Conservation (phyloP, 2,888 invertebrate species). For the Eupithecia pulchellata region DNA sequence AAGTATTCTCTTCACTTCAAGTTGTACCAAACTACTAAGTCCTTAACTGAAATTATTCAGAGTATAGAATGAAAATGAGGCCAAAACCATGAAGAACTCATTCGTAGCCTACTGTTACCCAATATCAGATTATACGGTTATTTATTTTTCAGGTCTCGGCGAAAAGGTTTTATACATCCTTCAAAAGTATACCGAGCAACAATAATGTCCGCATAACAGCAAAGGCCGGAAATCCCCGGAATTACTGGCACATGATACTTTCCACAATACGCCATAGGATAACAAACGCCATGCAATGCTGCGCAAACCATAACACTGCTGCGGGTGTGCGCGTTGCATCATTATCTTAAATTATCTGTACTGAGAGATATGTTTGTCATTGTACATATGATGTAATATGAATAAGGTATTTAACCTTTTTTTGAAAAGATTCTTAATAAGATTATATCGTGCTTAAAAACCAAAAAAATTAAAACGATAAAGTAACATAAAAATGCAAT, state of each 20-base stretch:
- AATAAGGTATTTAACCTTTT: no score
- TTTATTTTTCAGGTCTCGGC: not conserved
- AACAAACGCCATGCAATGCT: conserved; percentile 35
- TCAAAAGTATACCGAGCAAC: conserved; percentile 18
- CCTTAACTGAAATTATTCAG: not conserved
- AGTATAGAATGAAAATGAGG: not conserved
- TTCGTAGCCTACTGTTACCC: not conserved
- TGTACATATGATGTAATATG: no score
- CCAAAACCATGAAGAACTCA: not conserved
- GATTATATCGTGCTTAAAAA: no score
- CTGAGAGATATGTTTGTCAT: not conserved
- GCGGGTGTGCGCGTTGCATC: conserved; percentile 25
- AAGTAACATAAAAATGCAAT: no score
- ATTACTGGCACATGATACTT: conserved; percentile 33
- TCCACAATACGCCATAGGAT: conserved; percentile 32
- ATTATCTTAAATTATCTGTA: conserved; percentile 16
- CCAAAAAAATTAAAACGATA: no score
- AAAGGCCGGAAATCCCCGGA: conserved; percentile 33
- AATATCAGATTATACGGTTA: not conserved
- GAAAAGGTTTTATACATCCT: not conserved
- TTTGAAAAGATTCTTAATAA: no score
- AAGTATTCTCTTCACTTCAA: no score
- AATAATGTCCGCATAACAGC: conserved; percentile 34
- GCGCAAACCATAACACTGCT: conserved; percentile 31
- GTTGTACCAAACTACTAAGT: no score